These are phyloP conservation scores for Bombus picipes DNA, from an alignment of 1,140 invertebrate species.

Conservation along the genomic window DNA sequence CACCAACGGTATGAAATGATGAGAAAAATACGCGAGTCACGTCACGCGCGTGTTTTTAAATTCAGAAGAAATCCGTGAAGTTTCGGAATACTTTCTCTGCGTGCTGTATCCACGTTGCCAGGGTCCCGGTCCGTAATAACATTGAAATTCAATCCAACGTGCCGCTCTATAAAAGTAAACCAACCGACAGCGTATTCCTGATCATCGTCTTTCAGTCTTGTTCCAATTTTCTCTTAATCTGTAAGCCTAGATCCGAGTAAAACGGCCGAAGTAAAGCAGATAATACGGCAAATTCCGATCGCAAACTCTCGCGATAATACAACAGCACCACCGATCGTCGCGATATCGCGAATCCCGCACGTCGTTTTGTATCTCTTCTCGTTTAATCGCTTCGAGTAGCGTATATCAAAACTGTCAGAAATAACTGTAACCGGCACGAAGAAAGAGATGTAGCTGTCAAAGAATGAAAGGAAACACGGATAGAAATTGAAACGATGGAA, in stretches of 20 bases:
- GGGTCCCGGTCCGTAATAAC: slow-evolving; percentile 55
- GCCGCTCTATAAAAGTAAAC: slow-evolving; percentile 56
- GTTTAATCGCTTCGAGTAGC: slow-evolving; percentile 5
- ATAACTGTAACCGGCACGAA: background rate
- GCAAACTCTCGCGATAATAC: slow-evolving; percentile 16
- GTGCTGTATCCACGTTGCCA: slow-evolving; percentile 7
- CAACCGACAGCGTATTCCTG: slow-evolving; percentile 32
- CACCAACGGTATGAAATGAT: background rate
- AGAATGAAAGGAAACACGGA: background rate
- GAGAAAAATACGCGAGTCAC: slow-evolving; percentile 27
- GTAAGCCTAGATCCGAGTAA: slow-evolving; percentile 38
- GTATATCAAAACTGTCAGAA: background rate
- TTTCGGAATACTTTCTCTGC: background rate
- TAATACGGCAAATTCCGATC: slow-evolving; percentile 25
- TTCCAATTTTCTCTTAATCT: slow-evolving; percentile 64
- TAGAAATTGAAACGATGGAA: background rate
- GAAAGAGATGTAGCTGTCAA: background rate
- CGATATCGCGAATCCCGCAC: slow-evolving; percentile 9
- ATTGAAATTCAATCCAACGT: slow-evolving; percentile 66
- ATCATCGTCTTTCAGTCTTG: slow-evolving; percentile 54
- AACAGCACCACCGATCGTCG: slow-evolving; percentile 9
- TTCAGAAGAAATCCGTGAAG: slow-evolving; percentile 59
- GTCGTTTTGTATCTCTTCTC: background rate
- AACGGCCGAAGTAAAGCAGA: slow-evolving; percentile 1
- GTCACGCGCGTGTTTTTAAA: slow-evolving; percentile 56